Evolutionary conservation across 2,113 vertebrate species (phyloP), one percentile per base, ranked within the genome.

Genomic region (Morphnarchus princeps): DNA sequence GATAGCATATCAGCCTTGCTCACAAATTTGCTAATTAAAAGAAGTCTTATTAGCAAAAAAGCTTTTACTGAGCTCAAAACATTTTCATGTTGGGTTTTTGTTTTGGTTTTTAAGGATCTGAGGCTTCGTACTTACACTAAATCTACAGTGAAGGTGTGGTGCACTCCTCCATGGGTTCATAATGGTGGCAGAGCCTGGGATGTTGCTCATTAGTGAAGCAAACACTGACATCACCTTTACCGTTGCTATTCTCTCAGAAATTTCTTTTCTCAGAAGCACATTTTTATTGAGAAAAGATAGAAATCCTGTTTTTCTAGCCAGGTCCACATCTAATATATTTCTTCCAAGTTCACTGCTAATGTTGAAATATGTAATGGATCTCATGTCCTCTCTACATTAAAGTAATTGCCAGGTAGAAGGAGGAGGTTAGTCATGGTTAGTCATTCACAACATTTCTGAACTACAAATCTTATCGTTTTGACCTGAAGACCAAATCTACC

Each of bases 1-100:
- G 62, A 38, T 4, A 54, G 65, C 70, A 72, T 62, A 82, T 24
- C 70, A 90, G 42, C 61, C n/a, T 47, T 86, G 32, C 66, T 90
- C 26, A 50, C 52, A 71, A 47, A 63, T 82, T 90, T 80, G 62
- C 8, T 80, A 72, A 72, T 85, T 88, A 95, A 86, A 86, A 61
- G 17, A 88, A 71, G 32, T 59, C 83, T 79, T 47, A 16, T 67
- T 94, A 93, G 73, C 34, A 93, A 84, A 81, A 61, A 29, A 2
- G 6, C 19, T 87, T 87, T 47, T 49, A 26, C 78, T 82, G 62
- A 82, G 63, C 69, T 78, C 40, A 78, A 78, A 90, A 66, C 73
- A 70, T 61, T 78, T 89, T 82, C n/a, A 42, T 28, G 80, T 61
- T 3, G 6, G 16, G 4, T 5, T 82, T 92, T 87, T 58, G 17